Evolutionary conservation across 2,113 vertebrate species (phyloP), one percentile per base, ranked within the genome.

Genomic region (Sinocyclocheilus maitianheensis): DNA sequence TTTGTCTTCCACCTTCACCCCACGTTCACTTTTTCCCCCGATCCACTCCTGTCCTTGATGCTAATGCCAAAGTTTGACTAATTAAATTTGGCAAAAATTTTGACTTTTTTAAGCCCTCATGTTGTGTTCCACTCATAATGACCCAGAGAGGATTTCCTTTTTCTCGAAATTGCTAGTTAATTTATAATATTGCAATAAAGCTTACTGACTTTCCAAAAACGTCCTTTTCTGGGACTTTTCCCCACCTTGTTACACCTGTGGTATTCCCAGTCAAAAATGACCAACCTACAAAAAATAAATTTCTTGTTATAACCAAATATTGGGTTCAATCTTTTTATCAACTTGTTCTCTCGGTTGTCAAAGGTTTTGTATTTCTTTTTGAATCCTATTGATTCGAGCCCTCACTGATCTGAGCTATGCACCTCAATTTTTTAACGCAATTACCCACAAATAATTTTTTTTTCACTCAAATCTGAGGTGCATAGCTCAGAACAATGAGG

Each of bases 31-130:
- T 58, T 74, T 71, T 81, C n/a, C 40, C 40, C 22, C 37, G 12
- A 30, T 24, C 26, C 22, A 20, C 40, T 11, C 46, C 26, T 81
- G 72, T 20, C 46, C 11, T 80, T 71, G 20, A 63, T 65, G 67
- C 22, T 74, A 46, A 58, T 55, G 48, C 37, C 75, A 69, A 24
- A 76, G 43, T 76, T 14, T 48, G 43, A 71, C 60, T 84, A 83
- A 87, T 83, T 72, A 69, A 62, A 20, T 85, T 81, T 40, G 63
- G 67, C 65, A 24, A 63, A 75, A 58, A 53, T 43, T 46, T 18
- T 1, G 48, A 46, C 12, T 24, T 24, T 51, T 63, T 60, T 77
- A 3, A 10, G 9, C 20, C 20, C 22, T 10, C 58, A 3, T n/a
- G 20, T 22, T 60, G 58, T 60, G 58, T 22, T 60, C 20, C 58